Evolutionary conservation across 2,113 vertebrate genomes (phyloP).

Genomic region (Siniperca knerii): DNA sequence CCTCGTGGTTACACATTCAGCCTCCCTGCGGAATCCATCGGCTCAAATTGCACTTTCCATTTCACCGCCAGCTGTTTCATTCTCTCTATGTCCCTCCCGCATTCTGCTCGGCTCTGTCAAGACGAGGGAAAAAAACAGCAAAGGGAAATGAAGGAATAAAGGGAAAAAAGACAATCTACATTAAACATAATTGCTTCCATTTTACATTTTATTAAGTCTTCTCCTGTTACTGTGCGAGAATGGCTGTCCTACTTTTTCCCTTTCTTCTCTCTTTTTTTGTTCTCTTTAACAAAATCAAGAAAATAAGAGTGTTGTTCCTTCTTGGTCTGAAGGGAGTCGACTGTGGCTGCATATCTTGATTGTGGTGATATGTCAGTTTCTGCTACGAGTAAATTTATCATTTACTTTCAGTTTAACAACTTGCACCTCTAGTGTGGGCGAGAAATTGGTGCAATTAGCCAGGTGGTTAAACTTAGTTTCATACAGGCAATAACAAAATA

Average conservation of each 20-base stretch:
- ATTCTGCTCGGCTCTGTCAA: constrained; percentile 11
- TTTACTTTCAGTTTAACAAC: background rate
- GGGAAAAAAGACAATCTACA: constrained; percentile 46
- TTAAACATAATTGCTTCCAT: constrained; percentile 66
- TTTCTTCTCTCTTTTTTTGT: background rate
- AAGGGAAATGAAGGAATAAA: constrained; percentile 48
- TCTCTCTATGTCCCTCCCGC: constrained; percentile 31
- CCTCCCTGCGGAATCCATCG: constrained; percentile 20
- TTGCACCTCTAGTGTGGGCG: too few species aligned
- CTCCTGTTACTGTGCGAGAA: constrained; percentile 31
- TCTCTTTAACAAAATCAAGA: background rate
- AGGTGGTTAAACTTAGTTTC: background rate
- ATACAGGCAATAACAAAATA: background rate
- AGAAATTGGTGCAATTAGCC: background rate
- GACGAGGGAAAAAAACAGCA: constrained; percentile 13
- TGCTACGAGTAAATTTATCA: background rate
- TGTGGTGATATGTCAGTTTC: background rate
- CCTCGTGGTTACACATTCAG: constrained; percentile 19
- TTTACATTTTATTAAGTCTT: constrained; percentile 55
- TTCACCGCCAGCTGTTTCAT: constrained; percentile 59
- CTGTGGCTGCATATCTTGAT: background rate
- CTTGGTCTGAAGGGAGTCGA: background rate
- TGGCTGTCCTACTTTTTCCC: constrained; percentile 39
- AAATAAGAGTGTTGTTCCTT: background rate
- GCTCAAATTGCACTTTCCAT: constrained; percentile 48